Evolutionary conservation across 2,797 vertebrate genomes (phyloP).

Genomic region (Heliangelus exortis): DNA sequence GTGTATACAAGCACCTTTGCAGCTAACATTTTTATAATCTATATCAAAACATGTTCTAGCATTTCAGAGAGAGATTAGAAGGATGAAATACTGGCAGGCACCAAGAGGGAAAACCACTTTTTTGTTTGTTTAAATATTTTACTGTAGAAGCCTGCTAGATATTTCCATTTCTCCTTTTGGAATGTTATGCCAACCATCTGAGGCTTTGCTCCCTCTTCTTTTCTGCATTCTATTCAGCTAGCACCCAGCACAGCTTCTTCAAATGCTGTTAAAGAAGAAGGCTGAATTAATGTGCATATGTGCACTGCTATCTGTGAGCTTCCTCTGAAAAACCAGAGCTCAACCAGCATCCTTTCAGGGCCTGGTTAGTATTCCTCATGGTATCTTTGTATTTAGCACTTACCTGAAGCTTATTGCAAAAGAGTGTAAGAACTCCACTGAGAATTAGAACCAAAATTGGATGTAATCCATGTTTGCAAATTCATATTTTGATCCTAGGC

Average conservation of each 20-base stretch:
- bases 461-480: constrained; percentile 51
- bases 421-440: not conserved
- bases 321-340: not conserved
- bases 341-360: not conserved
- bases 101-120: constrained; percentile 60
- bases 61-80: constrained; percentile 72
- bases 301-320: not conserved
- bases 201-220: not conserved
- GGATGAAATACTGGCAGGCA: constrained; percentile 20
- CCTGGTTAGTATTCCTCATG: not conserved
- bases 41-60: constrained; percentile 62
- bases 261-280: not conserved
- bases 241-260: not conserved
- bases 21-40: constrained; percentile 54
- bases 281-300: not conserved
- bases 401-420: constrained; percentile 36
- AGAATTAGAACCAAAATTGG: constrained; percentile 30
- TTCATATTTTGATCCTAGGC: constrained; percentile 28
- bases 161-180: constrained; percentile 32
- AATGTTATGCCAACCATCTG: not conserved
- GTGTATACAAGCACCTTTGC: constrained; percentile 42
- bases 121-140: constrained; percentile 73
- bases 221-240: not conserved
- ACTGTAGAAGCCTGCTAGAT: constrained; percentile 26
- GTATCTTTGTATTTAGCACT: not conserved